Base-by-base conservation (phyloP, 35 echinoderm and acorn worm genomes). In the Ophiothrix spiculata region DNA sequence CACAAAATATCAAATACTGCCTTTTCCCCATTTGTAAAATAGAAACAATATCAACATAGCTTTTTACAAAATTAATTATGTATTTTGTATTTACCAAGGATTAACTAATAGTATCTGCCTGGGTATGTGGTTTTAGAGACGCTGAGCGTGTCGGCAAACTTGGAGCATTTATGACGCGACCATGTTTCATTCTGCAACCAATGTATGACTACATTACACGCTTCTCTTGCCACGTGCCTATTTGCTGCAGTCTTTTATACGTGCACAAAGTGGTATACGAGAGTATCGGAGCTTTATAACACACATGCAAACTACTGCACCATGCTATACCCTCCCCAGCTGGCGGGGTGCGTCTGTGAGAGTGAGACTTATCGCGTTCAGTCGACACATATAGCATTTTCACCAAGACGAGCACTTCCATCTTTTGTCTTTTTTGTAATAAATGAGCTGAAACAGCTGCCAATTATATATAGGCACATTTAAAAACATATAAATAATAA, bases 401-500 rank as follows among this genome's bases (percentile, higher is more conserved):
- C 60, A 25, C 60, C 29, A 69, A 69, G 60, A 69, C 60, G 60
- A 69, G 60, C 60, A 28, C 60, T 6, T 69, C 60, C 29, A 69
- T 15, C 60, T 60, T 84, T 84, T 84, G 81, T 84, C 81, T 64
- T 37, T n/a, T 15, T 14, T 41, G 84, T 87, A 92, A 86, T 87
- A 92, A 92, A 92, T 92, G 90, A 92, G 60, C 40, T 35, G n/a
- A 80, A 87, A 87, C 90, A 92, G 90, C 90, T 92, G 90, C 80
- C 85, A 41, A 73, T 69, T 87, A 86, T 80, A 84, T 75, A 83
- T 82, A 38, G 90, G 78, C 38, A 79, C 90, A 92, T 92, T 84
- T 92, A 92, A 92, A 92, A 92, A 82, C 90, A 84, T 92, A 92
- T 92, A 92, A 92, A 92, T 92, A 92, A 92, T 92, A 92, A 81